A percentile compares a stretch with the other conserved stretches of the same genome.
Evolutionary conservation across 1,140 invertebrate species (phyloP).

Genomic region (Bombyx mandarina): DNA sequence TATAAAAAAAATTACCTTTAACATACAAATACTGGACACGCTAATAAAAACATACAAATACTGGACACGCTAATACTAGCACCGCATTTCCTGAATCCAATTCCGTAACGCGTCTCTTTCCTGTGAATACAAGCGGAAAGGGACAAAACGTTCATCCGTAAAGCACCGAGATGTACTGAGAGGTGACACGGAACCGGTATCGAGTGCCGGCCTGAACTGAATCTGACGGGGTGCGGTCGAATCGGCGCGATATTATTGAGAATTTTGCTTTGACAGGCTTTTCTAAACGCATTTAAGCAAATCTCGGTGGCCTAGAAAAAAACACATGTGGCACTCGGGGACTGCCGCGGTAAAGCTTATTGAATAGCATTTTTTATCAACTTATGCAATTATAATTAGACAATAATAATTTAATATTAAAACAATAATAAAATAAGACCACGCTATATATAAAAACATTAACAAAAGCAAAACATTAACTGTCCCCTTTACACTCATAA

Average conservation of each 20-base stretch:
- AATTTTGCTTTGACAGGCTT: neutral
- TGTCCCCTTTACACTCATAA: no score
- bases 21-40: neutral
- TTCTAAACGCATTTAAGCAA: no score
- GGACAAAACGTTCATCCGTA: conserved; percentile 10
- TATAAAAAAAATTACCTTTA: no score
- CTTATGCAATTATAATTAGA: no score
- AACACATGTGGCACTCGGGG: no score
- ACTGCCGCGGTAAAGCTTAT: no score
- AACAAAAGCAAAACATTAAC: no score
- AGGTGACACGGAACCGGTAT: conserved; percentile 15
- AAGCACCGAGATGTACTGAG: conserved; percentile 7
- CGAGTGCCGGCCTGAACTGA: conserved; percentile 14
- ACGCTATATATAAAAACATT: no score
- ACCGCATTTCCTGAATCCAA: conserved; percentile 1
- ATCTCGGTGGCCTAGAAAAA: no score
- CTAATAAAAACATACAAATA: neutral
- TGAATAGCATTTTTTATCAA: no score
- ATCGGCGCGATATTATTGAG: conserved; percentile 13
- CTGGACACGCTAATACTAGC: neutral
- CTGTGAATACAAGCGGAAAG: conserved; percentile 1
- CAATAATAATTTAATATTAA: no score
- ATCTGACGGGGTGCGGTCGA: conserved; percentile 20
- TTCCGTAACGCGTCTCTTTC: neutral
- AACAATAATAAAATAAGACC: no score